These are phyloP conservation scores for Harpagifer antarcticus DNA, from an alignment of 2,797 vertebrate species.

Conservation along the genomic window DNA sequence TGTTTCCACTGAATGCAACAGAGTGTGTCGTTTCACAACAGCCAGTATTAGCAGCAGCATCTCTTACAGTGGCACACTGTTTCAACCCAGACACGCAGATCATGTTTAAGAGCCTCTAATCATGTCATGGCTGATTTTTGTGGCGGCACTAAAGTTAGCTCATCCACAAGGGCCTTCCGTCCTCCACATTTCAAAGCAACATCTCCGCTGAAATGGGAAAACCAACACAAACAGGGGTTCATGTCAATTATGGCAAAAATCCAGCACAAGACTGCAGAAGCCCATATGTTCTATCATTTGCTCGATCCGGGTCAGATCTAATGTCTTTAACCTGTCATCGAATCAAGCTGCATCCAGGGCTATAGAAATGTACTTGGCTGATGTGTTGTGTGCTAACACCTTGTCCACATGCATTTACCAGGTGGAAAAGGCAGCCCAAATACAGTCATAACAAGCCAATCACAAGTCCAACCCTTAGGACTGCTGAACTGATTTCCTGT, in stretches of 20 bases:
- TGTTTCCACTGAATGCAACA: slow-evolving; percentile 38
- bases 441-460: slow-evolving; percentile 45
- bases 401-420: slow-evolving; percentile 58
- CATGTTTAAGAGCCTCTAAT: slow-evolving; percentile 54
- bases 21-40: slow-evolving; percentile 44
- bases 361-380: slow-evolving; percentile 29
- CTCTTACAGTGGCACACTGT: slow-evolving; percentile 33
- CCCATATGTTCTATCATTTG: slow-evolving; percentile 51
- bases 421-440: slow-evolving; percentile 52
- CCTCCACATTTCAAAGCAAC: slow-evolving; percentile 57
- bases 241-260: slow-evolving; percentile 34
- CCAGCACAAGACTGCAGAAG: slow-evolving; percentile 28
- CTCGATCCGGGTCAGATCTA: slow-evolving; percentile 37
- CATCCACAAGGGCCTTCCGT: slow-evolving; percentile 51
- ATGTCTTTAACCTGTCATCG: slow-evolving; percentile 48
- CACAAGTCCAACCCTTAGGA: slow-evolving; percentile 41
- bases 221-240: slow-evolving; percentile 51
- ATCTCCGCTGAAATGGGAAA: slow-evolving; percentile 62
- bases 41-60: slow-evolving; percentile 1
- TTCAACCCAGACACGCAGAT: slow-evolving; percentile 31
- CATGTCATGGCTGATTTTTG: slow-evolving; percentile 70
- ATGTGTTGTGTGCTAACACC: slow-evolving; percentile 60
- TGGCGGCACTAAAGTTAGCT: slow-evolving; percentile 67
- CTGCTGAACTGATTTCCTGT: slow-evolving; percentile 52
- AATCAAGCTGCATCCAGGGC: slow-evolving; percentile 25